phyloP scores from a whole-genome alignment of 2,888 invertebrate genomes.

The Gerris lacustris region DNA sequence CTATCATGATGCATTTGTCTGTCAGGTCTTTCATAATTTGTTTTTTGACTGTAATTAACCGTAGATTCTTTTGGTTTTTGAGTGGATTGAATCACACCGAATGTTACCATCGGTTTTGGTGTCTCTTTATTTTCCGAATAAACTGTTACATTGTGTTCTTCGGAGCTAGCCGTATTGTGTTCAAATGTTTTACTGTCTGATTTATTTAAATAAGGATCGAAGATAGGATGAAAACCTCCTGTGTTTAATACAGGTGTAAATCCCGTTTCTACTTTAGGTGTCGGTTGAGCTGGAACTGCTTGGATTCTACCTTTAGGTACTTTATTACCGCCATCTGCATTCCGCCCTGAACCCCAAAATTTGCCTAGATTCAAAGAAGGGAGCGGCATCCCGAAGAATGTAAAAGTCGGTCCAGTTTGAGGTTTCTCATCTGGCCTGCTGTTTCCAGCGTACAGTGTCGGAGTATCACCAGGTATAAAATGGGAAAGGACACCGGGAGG shows the following conservation, averaged over 20 bases:
- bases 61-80: neutral
- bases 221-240: constrained; percentile 61
- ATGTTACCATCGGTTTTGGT: neutral
- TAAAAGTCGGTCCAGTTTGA: constrained; percentile 47
- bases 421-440: constrained; percentile 33
- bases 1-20: constrained; percentile 6
- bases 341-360: constrained; percentile 41
- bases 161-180: neutral
- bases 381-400: constrained; percentile 73
- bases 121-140: neutral
- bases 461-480: constrained; percentile 45
- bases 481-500: constrained; percentile 35
- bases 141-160: neutral
- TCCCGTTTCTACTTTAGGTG: constrained; percentile 57
- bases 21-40: constrained; percentile 8
- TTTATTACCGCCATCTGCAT: constrained; percentile 33
- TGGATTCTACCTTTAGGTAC: constrained; percentile 34
- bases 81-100: neutral
- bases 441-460: constrained; percentile 45
- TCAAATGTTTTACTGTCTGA: neutral
- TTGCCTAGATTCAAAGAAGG: constrained; percentile 59
- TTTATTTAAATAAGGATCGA: constrained; percentile 37
- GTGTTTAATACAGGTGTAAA: constrained; percentile 64
- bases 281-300: constrained; percentile 38
- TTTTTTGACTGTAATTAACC: constrained; percentile 4